Percentiles rank a stretch among this genome's conserved stretches.
Conservation (phyloP, 2,888 invertebrate genomes). For the Marronus borbonicus region DNA sequence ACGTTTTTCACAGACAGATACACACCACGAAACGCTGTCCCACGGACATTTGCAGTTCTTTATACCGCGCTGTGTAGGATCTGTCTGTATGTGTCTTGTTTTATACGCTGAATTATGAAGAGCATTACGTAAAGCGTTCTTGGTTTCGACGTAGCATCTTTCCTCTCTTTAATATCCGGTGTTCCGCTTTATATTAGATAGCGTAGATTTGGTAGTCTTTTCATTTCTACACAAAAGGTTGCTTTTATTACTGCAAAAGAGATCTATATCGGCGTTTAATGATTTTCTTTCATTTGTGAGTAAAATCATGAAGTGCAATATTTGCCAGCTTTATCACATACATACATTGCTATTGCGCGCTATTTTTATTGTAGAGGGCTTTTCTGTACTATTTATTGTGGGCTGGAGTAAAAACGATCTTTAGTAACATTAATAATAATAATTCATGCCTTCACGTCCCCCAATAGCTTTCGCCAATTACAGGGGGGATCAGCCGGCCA, state of each 20-base stretch:
- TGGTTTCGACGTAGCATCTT: constrained; percentile 7
- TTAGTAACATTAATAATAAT: too few species aligned
- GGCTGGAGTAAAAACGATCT: too few species aligned
- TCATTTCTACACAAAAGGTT: constrained; percentile 10
- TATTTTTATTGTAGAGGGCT: too few species aligned
- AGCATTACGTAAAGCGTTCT: constrained; percentile 20
- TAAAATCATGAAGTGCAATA: not conserved
- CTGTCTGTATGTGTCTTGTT: constrained; percentile 13
- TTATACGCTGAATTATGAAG: constrained; percentile 22
- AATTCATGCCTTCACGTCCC: too few species aligned
- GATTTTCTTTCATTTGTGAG: not conserved
- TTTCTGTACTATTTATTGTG: too few species aligned
- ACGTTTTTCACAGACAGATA: constrained; percentile 25
- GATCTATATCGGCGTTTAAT: not conserved
- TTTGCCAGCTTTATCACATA: not conserved
- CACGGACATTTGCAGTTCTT: constrained; percentile 21
- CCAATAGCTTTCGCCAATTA: too few species aligned
- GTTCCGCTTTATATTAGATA: constrained; percentile 14
- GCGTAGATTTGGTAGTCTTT: constrained; percentile 5
- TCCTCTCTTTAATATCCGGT: constrained; percentile 25
- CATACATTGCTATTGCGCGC: too few species aligned
- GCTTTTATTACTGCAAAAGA: not conserved
- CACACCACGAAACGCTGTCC: not conserved
- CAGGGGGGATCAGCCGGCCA: too few species aligned
- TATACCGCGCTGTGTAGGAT: not conserved